These are phyloP conservation scores for Atherinosoma microstoma DNA, from an alignment of 2,797 vertebrate species.

Conservation along the genomic window DNA sequence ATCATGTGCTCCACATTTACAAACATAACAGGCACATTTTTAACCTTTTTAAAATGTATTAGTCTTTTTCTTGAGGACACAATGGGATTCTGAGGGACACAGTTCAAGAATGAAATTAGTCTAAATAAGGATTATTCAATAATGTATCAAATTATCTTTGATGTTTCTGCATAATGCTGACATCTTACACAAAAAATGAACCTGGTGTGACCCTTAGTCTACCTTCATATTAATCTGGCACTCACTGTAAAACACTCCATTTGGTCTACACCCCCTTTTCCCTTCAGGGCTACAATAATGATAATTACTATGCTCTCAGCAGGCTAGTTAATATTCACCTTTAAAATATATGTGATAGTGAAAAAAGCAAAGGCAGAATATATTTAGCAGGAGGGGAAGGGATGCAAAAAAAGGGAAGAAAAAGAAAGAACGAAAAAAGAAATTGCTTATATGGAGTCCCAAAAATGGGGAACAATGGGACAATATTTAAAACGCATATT, in stretches of 20 bases:
- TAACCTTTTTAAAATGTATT: too few species aligned
- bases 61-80: neutral
- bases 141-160: slow-evolving; percentile 21
- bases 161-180: slow-evolving; percentile 35
- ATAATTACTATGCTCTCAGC: slow-evolving; percentile 72
- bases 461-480: slow-evolving; percentile 41
- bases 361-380: slow-evolving; percentile 30
- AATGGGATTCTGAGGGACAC: neutral
- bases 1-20: neutral
- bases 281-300: slow-evolving; percentile 73
- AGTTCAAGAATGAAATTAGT: neutral
- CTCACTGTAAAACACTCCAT: slow-evolving; percentile 66
- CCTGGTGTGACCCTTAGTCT: slow-evolving; percentile 59
- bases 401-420: neutral
- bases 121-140: slow-evolving; percentile 24
- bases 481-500: slow-evolving; percentile 54
- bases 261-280: slow-evolving; percentile 60
- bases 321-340: slow-evolving; percentile 62
- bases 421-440: neutral
- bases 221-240: slow-evolving; percentile 45
- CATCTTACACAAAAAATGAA: slow-evolving; percentile 53
- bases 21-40: neutral
- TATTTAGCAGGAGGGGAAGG: slow-evolving; percentile 26
- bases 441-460: neutral
- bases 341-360: slow-evolving; percentile 58